These are phyloP conservation scores for Ornithoptera priamus DNA, from an alignment of 2,888 invertebrate species.

Conservation along the genomic window DNA sequence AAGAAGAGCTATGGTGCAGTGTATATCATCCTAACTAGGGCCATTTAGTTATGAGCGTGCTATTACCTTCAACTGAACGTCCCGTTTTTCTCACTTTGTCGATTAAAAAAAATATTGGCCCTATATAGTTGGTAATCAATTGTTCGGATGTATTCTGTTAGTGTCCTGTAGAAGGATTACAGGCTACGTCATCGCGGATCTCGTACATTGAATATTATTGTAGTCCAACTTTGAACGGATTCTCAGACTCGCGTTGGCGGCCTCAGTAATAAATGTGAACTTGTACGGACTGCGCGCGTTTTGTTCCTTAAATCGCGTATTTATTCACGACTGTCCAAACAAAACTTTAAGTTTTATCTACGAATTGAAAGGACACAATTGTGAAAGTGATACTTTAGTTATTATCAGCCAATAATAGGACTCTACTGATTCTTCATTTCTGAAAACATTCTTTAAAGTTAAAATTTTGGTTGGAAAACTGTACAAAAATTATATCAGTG, in stretches of 20 bases:
- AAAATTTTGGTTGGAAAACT: constrained; percentile 21
- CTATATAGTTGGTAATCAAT: not conserved
- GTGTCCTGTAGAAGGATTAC: constrained; percentile 19
- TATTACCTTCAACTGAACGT: no score
- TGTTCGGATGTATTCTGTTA: not conserved
- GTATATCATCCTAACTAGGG: no score
- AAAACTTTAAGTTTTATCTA: constrained; percentile 52
- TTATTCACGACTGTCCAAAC: constrained; percentile 60
- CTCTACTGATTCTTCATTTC: constrained; percentile 34
- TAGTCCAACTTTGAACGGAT: constrained; percentile 26
- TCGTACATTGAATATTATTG: constrained; percentile 30
- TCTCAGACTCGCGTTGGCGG: constrained; percentile 31
- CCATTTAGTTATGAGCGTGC: no score
- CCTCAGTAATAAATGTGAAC: constrained; percentile 66
- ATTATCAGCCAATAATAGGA: constrained; percentile 33
- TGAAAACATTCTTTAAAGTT: constrained; percentile 12
- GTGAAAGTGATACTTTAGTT: constrained; percentile 46
- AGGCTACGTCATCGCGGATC: constrained; percentile 45
- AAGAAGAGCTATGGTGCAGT: no score
- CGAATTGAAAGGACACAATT: constrained; percentile 31
- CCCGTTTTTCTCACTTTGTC: no score
- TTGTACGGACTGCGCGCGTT: constrained; percentile 65
- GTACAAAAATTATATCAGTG: constrained; percentile 47
- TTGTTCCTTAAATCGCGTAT: constrained; percentile 56
- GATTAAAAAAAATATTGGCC: not conserved